Base-by-base conservation (phyloP, 2,888 invertebrate species). In the Clunio marinus region DNA sequence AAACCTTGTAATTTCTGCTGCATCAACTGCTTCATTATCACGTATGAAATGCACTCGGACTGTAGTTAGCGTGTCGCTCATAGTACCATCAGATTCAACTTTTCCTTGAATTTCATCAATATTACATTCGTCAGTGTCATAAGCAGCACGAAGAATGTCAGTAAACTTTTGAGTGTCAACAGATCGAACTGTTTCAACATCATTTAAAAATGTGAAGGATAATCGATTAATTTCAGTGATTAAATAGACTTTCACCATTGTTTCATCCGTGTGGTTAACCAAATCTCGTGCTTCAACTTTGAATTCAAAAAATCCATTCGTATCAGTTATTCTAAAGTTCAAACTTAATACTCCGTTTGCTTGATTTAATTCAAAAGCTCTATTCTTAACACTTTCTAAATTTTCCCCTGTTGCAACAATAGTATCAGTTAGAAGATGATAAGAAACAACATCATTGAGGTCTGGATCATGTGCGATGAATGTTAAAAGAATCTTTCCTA, bases 221-320 rank as follows among this genome's bases (percentile, higher is more conserved):
- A 86, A 82, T 25, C 83, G 78, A 76, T 85, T 84, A 41, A 76
- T 76, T 2, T 81, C 77, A 0, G 85, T 81, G 65, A 87, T 81
- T 59, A 87, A 77, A 75, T 83, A 86, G 51, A 87, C 77, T 72
- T 83, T 83, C 2, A 84, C 82, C 5, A 75, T 74, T 1, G 83
- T 76, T 4, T 72, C 76, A 72, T 81, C 83, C 0, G 69, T 74
- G 37, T 80, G 81, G 5, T 73, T 76, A 20, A 72, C 83, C 81
- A 79, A 72, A 73, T 87, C 87, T 2, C 75, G 75, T 4, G 84
- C 86, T 1, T 75, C 71, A 8, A 85, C 80, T 37, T 80, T 71
- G 71, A 87, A 86, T 71, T 80, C 79, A 73, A 86, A 85, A 78
- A 82, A 83, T 69, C 87, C 87, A 25, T 79, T 79, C 85, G 86